Evolutionary conservation across 2,113 vertebrate genomes (phyloP).

Genomic region (Cyrtonyx montezumae): DNA sequence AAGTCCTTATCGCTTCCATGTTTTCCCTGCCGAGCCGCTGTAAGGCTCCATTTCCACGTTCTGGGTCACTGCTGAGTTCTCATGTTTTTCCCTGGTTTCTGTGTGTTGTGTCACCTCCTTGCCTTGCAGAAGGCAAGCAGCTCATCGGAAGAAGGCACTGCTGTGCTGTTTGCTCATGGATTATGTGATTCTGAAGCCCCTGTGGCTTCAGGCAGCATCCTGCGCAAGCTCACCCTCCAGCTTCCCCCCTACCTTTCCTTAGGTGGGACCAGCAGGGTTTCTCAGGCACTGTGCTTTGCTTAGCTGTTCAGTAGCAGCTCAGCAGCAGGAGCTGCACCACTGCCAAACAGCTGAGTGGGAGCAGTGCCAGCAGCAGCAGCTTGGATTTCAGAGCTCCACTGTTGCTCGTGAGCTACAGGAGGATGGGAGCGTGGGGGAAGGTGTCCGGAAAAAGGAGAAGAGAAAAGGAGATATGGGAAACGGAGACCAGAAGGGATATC

Average conservation of each 20-base stretch:
- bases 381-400: slow-evolving; percentile 1
- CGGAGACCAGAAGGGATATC: background rate
- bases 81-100: background rate
- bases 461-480: slow-evolving; percentile 44
- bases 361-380: slow-evolving; percentile 36
- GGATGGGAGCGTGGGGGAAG: slow-evolving; percentile 7
- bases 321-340: background rate
- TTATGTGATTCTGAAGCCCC: background rate
- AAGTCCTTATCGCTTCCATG: fast-evolving
- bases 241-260: background rate
- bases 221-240: background rate
- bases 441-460: slow-evolving; percentile 37
- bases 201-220: background rate
- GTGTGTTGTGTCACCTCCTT: background rate
- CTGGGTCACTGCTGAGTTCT: background rate
- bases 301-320: fast-evolving
- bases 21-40: background rate
- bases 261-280: background rate
- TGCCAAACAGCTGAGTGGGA: slow-evolving; percentile 43
- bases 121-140: fast-evolving
- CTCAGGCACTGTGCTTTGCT: background rate
- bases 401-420: background rate
- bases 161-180: background rate
- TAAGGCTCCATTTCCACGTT: background rate
- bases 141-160: background rate